Conservation (phyloP, 2,113 vertebrate genomes). For the crab-eating macaque (Macaca fascicularis) region DNA sequence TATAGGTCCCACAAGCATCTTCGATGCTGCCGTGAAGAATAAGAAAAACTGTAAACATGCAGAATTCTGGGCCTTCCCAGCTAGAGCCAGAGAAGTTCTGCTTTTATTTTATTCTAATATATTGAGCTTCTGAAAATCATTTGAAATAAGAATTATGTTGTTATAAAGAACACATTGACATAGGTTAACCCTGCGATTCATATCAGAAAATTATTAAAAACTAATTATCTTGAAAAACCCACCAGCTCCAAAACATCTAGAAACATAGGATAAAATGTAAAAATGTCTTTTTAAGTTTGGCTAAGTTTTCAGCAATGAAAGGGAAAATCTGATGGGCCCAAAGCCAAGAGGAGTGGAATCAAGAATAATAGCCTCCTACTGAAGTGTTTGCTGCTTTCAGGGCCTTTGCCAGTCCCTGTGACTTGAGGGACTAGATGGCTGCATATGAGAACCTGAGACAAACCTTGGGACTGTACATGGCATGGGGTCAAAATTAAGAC, state of each 20-base stretch:
- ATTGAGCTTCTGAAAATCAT: not conserved
- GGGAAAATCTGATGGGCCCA: not conserved
- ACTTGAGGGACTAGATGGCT: not conserved
- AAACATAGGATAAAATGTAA: not conserved
- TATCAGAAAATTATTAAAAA: constrained; percentile 6
- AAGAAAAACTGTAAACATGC: not conserved
- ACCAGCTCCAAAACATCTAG: not conserved
- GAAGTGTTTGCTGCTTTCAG: not conserved
- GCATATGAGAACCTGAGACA: not conserved
- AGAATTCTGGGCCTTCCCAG: not conserved
- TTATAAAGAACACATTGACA: not conserved
- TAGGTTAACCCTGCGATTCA: not conserved
- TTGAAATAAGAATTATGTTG: not conserved
- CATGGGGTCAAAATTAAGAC: not conserved
- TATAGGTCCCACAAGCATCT: not conserved
- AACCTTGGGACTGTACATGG: not conserved
- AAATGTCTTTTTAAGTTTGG: not conserved
- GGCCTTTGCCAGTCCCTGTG: not conserved
- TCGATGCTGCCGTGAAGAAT: not conserved
- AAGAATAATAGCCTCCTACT: not conserved
- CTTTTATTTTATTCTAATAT: not conserved
- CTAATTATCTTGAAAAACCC: not conserved
- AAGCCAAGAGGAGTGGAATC: not conserved
- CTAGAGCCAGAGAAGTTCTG: not conserved
- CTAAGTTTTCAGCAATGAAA: not conserved